These are phyloP conservation scores for Lasioglossum morio DNA, from an alignment of 2,888 invertebrate species.

Conservation along the genomic window DNA sequence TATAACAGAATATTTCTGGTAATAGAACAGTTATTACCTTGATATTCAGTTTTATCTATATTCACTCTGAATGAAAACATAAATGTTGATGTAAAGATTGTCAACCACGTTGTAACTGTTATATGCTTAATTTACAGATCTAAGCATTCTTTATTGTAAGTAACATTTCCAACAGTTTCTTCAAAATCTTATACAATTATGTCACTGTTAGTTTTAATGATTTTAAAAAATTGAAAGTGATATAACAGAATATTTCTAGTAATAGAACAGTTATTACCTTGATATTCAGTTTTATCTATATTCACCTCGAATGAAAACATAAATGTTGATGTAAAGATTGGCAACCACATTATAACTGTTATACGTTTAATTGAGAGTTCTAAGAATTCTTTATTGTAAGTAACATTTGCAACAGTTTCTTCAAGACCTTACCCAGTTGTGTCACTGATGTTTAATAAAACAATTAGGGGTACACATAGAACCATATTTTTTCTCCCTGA, in stretches of 20 bases:
- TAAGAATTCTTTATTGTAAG: background rate
- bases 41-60: background rate
- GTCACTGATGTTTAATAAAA: no score
- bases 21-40: background rate
- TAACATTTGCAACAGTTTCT: background rate
- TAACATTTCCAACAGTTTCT: no score
- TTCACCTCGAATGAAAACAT: background rate
- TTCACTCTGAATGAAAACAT: background rate
- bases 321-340: background rate
- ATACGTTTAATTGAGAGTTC: background rate
- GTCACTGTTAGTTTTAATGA: no score
- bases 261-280: constrained; percentile 1
- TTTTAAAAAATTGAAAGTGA: no score
- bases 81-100: background rate
- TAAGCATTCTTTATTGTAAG: background rate
- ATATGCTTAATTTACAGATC: background rate
- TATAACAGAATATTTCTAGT: background rate
- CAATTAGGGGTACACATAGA: background rate
- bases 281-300: background rate
- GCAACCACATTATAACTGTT: background rate
- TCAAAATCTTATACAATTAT: background rate
- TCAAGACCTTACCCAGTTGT: no score
- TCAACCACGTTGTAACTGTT: background rate
- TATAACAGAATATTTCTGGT: constrained; percentile 1
- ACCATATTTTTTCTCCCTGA: background rate